Evolutionary conservation across 2,888 invertebrate species (phyloP), one percentile per base, ranked within the genome.

Genomic region (Galerucella pusilla): DNA sequence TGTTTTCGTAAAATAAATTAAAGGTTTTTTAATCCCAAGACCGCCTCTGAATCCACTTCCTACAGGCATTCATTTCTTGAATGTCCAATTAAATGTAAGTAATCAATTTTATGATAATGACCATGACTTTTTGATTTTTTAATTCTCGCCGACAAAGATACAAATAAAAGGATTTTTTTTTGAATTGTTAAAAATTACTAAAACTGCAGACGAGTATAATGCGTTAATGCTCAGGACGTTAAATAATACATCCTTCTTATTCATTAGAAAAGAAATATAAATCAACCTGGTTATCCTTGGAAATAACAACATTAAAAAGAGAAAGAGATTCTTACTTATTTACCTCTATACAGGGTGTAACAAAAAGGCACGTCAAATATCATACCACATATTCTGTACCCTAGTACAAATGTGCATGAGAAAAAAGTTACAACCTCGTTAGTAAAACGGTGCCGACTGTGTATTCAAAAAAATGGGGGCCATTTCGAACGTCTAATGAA

Each of bases 71-170:
- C 25, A 60, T 25, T 69, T 45, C 61, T n/a, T 61, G 69, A 61
- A 45, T 69, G 69, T 69, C 69, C 49, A 69, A 69, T 69, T 69
- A 69, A 69, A 69, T 69, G 45, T 45, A 61, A 49, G 69, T 61
- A 69, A 69, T 69, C 61, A 69, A 69, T 69, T 69, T 69, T 69
- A 61, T 69, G 69, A 69, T 69, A 69, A 69, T 69, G 60, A 45
- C 60, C 60, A 60, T 69, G 60, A 61, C 69, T 69, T 60, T 69
- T 28, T 46, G 52, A 57, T 16, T 57, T 57, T 57, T 57, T 57
- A 57, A 57, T 69, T 46, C 61, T 61, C 9, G 49, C 69, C 69
- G 69, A 61, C 69, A 61, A 69, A 69, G 69, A 14, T 59, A 49
- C 69, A 69, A 49, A 49, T 69, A 69, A 69, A 57, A 57, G 20